Conservation (phyloP, 1,140 invertebrate species). For the Drosophila nigromelanica region DNA sequence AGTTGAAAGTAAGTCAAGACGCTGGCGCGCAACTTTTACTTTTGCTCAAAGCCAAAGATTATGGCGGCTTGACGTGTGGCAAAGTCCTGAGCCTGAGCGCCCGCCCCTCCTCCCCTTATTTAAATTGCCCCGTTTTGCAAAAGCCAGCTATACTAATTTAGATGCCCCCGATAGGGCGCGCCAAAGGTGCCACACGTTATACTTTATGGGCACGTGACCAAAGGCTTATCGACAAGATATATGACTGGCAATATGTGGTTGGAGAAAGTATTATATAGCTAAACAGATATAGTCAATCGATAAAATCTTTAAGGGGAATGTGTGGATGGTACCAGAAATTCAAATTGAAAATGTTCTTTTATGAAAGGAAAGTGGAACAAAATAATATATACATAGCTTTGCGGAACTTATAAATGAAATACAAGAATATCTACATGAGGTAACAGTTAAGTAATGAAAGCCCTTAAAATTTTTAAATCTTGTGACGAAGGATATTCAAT, state of each 20-base stretch:
- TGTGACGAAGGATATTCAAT: too few species aligned
- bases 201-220: conserved; percentile 26
- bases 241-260: not conserved
- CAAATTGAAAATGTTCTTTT: not conserved
- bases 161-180: conserved; percentile 32
- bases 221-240: conserved; percentile 23
- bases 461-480: too few species aligned
- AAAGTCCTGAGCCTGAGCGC: not conserved
- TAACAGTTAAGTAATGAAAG: too few species aligned
- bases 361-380: too few species aligned
- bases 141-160: conserved; percentile 26
- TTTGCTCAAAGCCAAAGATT: conserved; percentile 51
- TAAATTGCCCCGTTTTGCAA: conserved; percentile 13
- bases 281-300: not conserved
- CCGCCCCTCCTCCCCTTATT: not conserved
- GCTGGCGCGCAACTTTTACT: conserved; percentile 63
- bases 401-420: too few species aligned
- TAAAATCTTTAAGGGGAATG: not conserved
- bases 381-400: too few species aligned
- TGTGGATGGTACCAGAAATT: not conserved
- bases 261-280: not conserved
- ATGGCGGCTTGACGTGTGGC: conserved; percentile 38
- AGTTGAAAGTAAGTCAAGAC: conserved; percentile 76
- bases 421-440: too few species aligned
- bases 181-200: conserved; percentile 1